Conservation (phyloP, 1,140 invertebrate genomes). For the Drosophila lini region DNA sequence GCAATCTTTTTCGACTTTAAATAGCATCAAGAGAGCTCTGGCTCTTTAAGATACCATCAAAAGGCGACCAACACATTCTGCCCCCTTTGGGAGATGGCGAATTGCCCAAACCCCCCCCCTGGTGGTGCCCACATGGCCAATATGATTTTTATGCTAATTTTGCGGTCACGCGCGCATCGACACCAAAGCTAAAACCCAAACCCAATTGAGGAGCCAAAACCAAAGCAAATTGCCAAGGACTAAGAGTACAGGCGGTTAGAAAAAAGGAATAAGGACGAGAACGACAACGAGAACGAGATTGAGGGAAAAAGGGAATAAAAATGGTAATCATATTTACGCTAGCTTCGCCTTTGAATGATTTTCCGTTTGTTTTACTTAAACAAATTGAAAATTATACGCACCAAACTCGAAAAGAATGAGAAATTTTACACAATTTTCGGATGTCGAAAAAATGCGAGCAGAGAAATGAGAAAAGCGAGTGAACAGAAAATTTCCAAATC, state of each 20-base stretch:
- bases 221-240: conserved; percentile 66
- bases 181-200: conserved; percentile 50
- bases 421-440: conserved; percentile 53
- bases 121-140: conserved; percentile 63
- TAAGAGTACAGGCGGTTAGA: conserved; percentile 8
- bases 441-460: conserved; percentile 27
- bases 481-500: conserved; percentile 69
- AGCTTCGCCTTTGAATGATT: conserved; percentile 61
- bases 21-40: conserved; percentile 10
- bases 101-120: conserved; percentile 11
- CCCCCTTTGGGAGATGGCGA: not conserved
- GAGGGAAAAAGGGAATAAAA: conserved; percentile 60
- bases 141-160: conserved; percentile 82
- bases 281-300: conserved; percentile 33
- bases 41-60: conserved; percentile 47
- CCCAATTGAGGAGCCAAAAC: conserved; percentile 52
- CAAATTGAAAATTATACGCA: conserved; percentile 82
- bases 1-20: conserved; percentile 27
- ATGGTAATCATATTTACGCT: conserved; percentile 79
- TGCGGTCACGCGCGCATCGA: conserved; percentile 71
- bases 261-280: conserved; percentile 7
- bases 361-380: conserved; percentile 78
- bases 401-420: conserved; percentile 22
- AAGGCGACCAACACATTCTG: not conserved
- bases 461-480: conserved; percentile 5